phyloP scores from a whole-genome alignment of 2,113 vertebrate genomes.

The Origma solitaria region DNA sequence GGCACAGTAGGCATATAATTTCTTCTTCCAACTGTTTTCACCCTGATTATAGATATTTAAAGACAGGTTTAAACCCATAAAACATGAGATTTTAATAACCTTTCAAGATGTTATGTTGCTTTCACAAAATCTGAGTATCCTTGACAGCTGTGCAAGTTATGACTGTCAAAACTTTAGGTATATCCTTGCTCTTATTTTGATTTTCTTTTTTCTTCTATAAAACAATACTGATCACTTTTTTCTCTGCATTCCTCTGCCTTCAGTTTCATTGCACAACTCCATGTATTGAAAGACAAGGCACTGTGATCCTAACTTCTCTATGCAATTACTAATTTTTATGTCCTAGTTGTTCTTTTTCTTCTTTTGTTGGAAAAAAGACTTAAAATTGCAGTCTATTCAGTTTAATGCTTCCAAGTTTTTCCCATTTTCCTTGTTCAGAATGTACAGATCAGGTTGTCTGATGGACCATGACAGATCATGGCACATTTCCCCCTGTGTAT shows the following conservation, averaged over 20 bases:
- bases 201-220: background rate
- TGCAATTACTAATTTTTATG: background rate
- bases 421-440: background rate
- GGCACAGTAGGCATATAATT: background rate
- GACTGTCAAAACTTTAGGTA: background rate
- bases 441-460: background rate
- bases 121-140: background rate
- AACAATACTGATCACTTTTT: background rate
- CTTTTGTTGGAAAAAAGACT: background rate
- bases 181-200: background rate
- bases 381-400: background rate
- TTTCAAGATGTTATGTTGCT: background rate
- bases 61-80: background rate
- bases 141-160: background rate
- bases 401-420: background rate
- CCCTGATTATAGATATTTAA: slow-evolving; percentile 17
- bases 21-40: slow-evolving; percentile 4
- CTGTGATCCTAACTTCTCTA: background rate
- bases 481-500: rapidly evolving
- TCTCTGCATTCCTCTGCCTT: background rate
- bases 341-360: background rate
- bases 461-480: rapidly evolving
- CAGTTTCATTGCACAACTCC: background rate
- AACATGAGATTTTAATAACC: background rate
- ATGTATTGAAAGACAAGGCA: background rate